Evolutionary conservation across 1,140 invertebrate genomes (phyloP).

Genomic region (Choristoneura fumiferana): DNA sequence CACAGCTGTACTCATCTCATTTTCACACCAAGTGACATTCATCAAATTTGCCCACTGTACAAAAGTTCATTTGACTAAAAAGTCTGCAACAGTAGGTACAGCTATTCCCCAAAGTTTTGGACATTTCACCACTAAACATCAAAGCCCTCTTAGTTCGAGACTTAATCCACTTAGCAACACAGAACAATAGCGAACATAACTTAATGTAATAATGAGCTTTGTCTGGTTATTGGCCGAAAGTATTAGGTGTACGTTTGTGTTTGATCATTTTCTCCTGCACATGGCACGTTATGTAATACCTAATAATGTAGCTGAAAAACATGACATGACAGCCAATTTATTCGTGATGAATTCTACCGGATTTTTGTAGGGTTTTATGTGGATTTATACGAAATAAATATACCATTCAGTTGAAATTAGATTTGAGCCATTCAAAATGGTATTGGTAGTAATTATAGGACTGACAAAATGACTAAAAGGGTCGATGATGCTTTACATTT

Average conservation of each 20-base stretch:
- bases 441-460: no score
- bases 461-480: no score
- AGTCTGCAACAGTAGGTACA: no score
- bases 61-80: no score
- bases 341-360: neutral
- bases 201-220: slow-evolving; percentile 60
- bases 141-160: slow-evolving; percentile 10
- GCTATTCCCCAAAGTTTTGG: slow-evolving; percentile 3
- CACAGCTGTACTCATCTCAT: no score
- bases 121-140: slow-evolving; percentile 11
- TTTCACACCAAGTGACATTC: no score
- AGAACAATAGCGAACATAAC: slow-evolving; percentile 41
- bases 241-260: neutral
- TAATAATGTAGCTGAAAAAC: slow-evolving; percentile 2
- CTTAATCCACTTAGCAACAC: slow-evolving; percentile 15
- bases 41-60: no score
- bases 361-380: no score
- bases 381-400: no score
- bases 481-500: no score
- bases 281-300: neutral
- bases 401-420: no score
- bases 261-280: neutral
- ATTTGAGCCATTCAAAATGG: no score
- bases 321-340: slow-evolving; percentile 14
- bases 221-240: slow-evolving; percentile 25